phyloP scores from a whole-genome alignment of 2,888 invertebrate species.

The Drosophila fungiperda region DNA sequence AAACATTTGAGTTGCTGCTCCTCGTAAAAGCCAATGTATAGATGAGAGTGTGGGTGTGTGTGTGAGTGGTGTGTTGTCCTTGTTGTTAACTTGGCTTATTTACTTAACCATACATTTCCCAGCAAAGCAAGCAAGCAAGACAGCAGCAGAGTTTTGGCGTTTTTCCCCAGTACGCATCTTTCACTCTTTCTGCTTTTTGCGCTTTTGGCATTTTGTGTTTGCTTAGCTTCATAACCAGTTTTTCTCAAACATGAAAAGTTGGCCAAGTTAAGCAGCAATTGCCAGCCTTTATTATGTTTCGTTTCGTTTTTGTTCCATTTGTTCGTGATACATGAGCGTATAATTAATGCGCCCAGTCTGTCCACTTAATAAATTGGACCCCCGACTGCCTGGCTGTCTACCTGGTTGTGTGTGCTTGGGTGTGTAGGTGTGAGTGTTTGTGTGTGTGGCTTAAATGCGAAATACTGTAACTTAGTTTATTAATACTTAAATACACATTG shows the following conservation, averaged over 20 bases:
- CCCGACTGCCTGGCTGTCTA: slow-evolving; percentile 21
- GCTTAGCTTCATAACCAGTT: slow-evolving; percentile 79
- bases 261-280: slow-evolving; percentile 74
- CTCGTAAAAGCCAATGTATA: slow-evolving; percentile 1
- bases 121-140: slow-evolving; percentile 29
- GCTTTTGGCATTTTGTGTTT: slow-evolving; percentile 44
- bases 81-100: slow-evolving; percentile 53
- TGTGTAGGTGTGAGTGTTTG: slow-evolving; percentile 8
- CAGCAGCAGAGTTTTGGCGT: slow-evolving; percentile 14
- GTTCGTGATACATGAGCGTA: slow-evolving; percentile 54
- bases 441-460: slow-evolving; percentile 45
- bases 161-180: neutral
- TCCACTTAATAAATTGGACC: slow-evolving; percentile 60
- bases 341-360: slow-evolving; percentile 68
- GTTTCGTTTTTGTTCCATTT: slow-evolving; percentile 32
- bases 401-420: slow-evolving; percentile 9
- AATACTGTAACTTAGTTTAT: slow-evolving; percentile 71
- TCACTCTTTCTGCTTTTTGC: slow-evolving; percentile 11
- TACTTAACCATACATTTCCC: slow-evolving; percentile 49
- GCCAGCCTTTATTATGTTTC: slow-evolving; percentile 50
- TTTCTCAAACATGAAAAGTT: slow-evolving; percentile 75
- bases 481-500: slow-evolving; percentile 80
- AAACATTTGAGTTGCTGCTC: slow-evolving; percentile 60
- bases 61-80: slow-evolving; percentile 24
- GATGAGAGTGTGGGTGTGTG: neutral